Evolutionary conservation across 1,140 invertebrate genomes (phyloP).

Genomic region (Matsumurasca onukii): DNA sequence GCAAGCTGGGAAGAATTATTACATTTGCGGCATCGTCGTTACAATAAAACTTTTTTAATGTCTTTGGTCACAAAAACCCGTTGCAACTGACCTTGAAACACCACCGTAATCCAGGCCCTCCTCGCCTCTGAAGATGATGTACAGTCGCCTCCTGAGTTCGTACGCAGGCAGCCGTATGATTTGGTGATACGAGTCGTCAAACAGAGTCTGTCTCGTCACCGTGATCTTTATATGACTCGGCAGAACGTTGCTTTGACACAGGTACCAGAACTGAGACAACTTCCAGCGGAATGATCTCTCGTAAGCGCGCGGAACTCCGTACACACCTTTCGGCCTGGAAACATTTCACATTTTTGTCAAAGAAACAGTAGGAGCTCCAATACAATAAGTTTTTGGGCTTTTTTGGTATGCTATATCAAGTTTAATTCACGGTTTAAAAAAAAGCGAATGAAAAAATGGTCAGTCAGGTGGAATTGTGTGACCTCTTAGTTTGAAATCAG

Average conservation of each 20-base stretch:
- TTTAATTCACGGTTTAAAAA: no score
- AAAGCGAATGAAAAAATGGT: no score
- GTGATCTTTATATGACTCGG: conserved; percentile 99
- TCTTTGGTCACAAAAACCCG: no score
- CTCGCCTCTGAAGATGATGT: conserved; percentile 98
- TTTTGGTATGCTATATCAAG: no score
- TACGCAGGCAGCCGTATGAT: conserved; percentile 79
- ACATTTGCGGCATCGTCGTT: no score
- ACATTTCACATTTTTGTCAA: no score
- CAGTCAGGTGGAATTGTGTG: no score
- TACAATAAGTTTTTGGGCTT: no score
- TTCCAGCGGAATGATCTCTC: conserved; percentile 99
- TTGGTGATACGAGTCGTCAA: conserved; percentile 99
- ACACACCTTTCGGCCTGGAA: conserved; percentile 81
- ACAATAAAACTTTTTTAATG: no score
- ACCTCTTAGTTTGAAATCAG: no score
- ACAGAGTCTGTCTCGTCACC: conserved; percentile 91
- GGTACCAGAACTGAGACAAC: conserved; percentile 96
- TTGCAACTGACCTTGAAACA: conserved; percentile 78
- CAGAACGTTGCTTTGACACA: conserved; percentile 95
- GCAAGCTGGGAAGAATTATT: no score
- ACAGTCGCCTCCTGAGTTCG: conserved; percentile 90
- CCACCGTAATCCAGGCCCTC: conserved; percentile 99
- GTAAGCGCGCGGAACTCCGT: conserved; percentile 92
- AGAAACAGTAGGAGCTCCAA: no score